Percentiles rank a stretch among this genome's conserved stretches.
These are phyloP conservation scores for Melanargia galathea DNA, from an alignment of 2,888 invertebrate species.

Conservation along the genomic window DNA sequence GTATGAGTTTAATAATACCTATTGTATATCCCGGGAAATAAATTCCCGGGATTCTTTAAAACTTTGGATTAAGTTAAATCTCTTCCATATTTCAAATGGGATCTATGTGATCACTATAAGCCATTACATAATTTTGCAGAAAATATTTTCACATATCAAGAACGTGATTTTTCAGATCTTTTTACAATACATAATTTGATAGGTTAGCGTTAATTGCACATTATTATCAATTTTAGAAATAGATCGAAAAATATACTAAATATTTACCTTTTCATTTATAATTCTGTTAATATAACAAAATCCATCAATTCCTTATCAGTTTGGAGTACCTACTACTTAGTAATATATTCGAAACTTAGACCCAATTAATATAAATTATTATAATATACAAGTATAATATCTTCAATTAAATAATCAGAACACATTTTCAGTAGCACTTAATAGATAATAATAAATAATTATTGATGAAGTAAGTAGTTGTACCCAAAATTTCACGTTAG, in stretches of 20 bases:
- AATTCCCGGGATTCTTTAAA: too few species aligned
- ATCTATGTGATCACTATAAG: background rate
- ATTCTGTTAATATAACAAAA: background rate
- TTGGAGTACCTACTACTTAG: background rate
- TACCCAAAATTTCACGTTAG: too few species aligned
- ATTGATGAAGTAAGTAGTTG: background rate
- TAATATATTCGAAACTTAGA: background rate
- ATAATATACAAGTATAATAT: background rate
- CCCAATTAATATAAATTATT: background rate
- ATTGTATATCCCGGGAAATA: too few species aligned
- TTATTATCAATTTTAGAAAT: conserved; percentile 4
- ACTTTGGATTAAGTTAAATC: too few species aligned
- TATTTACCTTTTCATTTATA: background rate
- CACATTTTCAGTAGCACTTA: background rate
- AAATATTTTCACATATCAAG: background rate
- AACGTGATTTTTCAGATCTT: background rate
- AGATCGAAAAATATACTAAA: conserved; percentile 1
- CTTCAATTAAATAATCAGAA: background rate
- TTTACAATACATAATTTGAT: background rate
- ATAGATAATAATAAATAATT: background rate
- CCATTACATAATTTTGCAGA: background rate
- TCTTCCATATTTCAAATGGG: background rate
- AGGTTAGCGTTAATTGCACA: background rate
- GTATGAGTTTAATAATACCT: too few species aligned
- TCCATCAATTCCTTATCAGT: conserved; percentile 6